Conservation (phyloP, 2,888 invertebrate genomes). For the Orthosia gracilis region DNA sequence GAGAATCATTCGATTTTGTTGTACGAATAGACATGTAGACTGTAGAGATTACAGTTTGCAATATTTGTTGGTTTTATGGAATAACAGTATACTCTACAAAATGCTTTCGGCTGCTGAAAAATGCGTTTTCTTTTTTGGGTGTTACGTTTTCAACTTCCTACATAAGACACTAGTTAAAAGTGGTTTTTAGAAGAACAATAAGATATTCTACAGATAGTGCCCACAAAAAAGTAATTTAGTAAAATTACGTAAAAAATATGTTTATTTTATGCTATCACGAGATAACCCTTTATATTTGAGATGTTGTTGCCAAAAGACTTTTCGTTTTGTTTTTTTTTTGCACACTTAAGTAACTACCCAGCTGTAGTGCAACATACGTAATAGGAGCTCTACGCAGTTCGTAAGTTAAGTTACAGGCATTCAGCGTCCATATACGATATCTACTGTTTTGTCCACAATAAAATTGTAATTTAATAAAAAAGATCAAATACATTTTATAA, state of each 20-base stretch:
- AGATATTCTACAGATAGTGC: neutral
- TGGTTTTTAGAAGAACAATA: neutral
- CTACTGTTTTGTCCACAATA: no score
- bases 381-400: no score
- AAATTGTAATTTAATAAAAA: no score
- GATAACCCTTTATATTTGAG: no score
- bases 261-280: neutral
- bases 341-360: neutral
- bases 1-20: conserved; percentile 36
- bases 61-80: conserved; percentile 31
- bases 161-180: neutral
- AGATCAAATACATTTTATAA: neutral
- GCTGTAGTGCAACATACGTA: no score
- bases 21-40: conserved; percentile 17
- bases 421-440: no score
- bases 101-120: neutral
- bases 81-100: conserved; percentile 5
- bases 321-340: neutral
- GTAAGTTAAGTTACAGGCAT: neutral
- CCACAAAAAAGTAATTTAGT: neutral
- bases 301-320: no score
- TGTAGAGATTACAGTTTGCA: neutral
- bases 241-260: neutral
- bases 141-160: neutral
- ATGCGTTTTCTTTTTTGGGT: neutral